Percentiles rank a stretch among this genome's conserved stretches.
Conservation (phyloP, 1,140 invertebrate genomes). For the Steinernema feltiae region DNA sequence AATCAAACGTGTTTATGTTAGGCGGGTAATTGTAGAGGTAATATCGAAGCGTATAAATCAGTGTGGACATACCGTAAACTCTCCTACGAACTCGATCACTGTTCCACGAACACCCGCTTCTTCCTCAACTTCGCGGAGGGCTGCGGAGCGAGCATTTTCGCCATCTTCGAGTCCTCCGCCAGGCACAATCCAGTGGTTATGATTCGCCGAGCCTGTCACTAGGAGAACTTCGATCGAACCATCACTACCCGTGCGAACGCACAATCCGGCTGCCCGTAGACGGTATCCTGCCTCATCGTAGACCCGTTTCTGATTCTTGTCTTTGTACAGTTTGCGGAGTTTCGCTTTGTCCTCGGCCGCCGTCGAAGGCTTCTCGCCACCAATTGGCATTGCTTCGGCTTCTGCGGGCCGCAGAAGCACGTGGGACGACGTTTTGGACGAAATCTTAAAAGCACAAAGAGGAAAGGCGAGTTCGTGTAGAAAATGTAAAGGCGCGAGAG, state of each 20-base stretch:
- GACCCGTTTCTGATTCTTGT: not conserved
- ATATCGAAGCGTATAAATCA: too few species aligned
- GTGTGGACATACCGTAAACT: not conserved
- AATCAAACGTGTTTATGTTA: conserved; percentile 5
- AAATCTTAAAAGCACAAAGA: not conserved
- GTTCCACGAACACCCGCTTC: not conserved
- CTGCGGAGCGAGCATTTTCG: not conserved
- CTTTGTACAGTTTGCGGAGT: not conserved
- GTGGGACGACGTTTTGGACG: conserved; percentile 8
- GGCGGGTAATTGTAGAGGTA: conserved; percentile 1
- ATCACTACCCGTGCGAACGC: not conserved
- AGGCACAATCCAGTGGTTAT: conserved; percentile 8
- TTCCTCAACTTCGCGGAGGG: not conserved
- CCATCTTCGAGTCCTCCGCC: not conserved
- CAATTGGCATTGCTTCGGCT: not conserved
- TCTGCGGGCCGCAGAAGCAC: not conserved
- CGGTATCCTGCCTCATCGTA: conserved; percentile 2
- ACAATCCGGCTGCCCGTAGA: not conserved
- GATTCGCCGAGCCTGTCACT: not conserved
- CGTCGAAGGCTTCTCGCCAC: not conserved
- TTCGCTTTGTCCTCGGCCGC: not conserved
- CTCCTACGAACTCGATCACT: not conserved
- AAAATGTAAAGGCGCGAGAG: not conserved
- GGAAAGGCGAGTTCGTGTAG: not conserved
- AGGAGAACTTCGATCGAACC: not conserved